phyloP scores from a whole-genome alignment of 2,113 vertebrate species.

The Cygnus atratus region DNA sequence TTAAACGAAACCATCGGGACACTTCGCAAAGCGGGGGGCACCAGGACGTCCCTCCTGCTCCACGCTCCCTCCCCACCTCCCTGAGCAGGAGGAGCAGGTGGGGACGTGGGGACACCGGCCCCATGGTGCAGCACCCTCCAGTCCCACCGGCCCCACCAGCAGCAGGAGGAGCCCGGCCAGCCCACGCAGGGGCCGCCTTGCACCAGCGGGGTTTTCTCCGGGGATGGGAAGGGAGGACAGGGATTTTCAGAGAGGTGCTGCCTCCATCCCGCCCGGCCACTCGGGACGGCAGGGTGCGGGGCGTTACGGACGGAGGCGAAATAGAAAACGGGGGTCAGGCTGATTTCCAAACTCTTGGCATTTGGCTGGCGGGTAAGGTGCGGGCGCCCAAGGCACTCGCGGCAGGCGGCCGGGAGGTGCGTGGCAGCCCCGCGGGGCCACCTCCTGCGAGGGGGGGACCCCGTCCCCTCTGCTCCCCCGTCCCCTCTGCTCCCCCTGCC shows the following conservation, averaged over 20 bases:
- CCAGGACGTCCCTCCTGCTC: background rate
- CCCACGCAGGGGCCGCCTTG: background rate
- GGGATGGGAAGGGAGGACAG: background rate
- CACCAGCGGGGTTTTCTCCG: background rate
- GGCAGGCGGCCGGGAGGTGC: background rate
- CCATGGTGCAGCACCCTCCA: background rate
- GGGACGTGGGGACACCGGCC: background rate
- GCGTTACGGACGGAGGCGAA: background rate
- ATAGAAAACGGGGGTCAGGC: background rate
- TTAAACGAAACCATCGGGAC: background rate
- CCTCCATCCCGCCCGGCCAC: background rate
- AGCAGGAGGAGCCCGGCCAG: background rate
- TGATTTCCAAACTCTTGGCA: background rate
- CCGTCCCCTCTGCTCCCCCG: background rate
- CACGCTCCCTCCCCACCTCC: background rate
- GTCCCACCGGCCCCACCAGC: rapidly evolving
- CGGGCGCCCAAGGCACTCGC: background rate
- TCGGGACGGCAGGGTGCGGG: background rate
- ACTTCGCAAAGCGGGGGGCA: background rate
- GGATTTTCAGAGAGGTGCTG: background rate
- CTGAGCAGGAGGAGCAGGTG: background rate
- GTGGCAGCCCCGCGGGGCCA: background rate
- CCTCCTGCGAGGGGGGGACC: background rate
- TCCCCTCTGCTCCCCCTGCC: background rate
- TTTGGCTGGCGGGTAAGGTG: background rate